Conservation (phyloP, 2,888 invertebrate genomes). For the Uloborus plumipes region DNA sequence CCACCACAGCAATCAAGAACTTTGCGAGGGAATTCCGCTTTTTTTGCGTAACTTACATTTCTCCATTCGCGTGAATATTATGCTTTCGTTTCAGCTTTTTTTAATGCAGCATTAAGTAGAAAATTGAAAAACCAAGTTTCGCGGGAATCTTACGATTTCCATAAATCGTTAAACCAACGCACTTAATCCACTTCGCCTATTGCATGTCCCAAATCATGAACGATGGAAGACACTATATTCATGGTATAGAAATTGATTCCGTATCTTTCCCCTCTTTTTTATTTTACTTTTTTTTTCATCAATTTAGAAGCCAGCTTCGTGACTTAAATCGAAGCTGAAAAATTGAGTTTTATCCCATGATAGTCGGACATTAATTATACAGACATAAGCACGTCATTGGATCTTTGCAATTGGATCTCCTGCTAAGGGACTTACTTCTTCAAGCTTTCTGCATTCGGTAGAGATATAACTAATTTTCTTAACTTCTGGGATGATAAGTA, state of each 20-base stretch:
- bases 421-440: no score
- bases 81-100: conserved; percentile 43
- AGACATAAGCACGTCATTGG: conserved; percentile 37
- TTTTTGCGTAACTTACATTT: conserved; percentile 26
- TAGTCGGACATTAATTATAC: conserved; percentile 43
- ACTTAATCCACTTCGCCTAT: conserved; percentile 43
- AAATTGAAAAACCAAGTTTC: conserved; percentile 51
- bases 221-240: conserved; percentile 45
- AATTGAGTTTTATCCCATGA: conserved; percentile 56
- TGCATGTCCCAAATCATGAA: conserved; percentile 53
- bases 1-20: conserved; percentile 33
- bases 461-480: no score
- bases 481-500: no score
- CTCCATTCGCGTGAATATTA: conserved; percentile 45
- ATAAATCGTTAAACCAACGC: conserved; percentile 62
- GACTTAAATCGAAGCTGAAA: conserved; percentile 47
- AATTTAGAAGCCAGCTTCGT: conserved; percentile 44
- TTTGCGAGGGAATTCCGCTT: conserved; percentile 28
- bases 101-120: conserved; percentile 48
- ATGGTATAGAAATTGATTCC: conserved; percentile 61
- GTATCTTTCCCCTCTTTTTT: conserved; percentile 43
- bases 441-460: no score
- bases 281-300: conserved; percentile 17
- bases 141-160: conserved; percentile 34
- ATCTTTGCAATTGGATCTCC: conserved; percentile 23